These are phyloP conservation scores for Heteromurus nitidus DNA, from an alignment of 2,888 invertebrate species.

Conservation along the genomic window DNA sequence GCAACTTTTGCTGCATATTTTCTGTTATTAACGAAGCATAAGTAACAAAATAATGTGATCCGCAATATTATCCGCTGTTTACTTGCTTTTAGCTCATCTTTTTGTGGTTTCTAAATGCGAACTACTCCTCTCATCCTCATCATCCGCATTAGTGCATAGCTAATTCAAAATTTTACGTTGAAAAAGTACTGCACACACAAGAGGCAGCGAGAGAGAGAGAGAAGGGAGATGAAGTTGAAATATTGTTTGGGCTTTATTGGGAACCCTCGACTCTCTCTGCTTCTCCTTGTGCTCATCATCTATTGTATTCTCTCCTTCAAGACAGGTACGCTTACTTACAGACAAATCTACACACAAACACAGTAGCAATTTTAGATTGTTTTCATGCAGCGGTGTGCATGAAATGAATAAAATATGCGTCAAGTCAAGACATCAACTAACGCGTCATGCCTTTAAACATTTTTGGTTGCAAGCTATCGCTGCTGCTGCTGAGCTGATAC, in stretches of 20 bases:
- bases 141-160: too few species aligned
- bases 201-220: background rate
- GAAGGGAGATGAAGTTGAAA: background rate
- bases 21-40: too few species aligned
- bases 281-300: background rate
- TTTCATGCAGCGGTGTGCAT: background rate
- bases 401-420: background rate
- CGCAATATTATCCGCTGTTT: background rate
- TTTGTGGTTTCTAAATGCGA: too few species aligned
- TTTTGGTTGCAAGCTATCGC: background rate
- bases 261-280: too few species aligned
- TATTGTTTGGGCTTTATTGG: too few species aligned
- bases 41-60: too few species aligned
- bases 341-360: background rate
- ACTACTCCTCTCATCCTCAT: too few species aligned
- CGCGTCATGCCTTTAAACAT: background rate
- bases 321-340: background rate
- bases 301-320: background rate
- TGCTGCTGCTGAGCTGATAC: background rate
- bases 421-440: background rate
- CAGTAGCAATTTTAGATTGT: background rate
- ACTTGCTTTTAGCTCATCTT: background rate
- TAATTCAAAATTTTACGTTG: too few species aligned
- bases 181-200: background rate
- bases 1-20: too few species aligned